Conservation (phyloP, 2,113 vertebrate genomes). For the Podarcis cretensis region DNA sequence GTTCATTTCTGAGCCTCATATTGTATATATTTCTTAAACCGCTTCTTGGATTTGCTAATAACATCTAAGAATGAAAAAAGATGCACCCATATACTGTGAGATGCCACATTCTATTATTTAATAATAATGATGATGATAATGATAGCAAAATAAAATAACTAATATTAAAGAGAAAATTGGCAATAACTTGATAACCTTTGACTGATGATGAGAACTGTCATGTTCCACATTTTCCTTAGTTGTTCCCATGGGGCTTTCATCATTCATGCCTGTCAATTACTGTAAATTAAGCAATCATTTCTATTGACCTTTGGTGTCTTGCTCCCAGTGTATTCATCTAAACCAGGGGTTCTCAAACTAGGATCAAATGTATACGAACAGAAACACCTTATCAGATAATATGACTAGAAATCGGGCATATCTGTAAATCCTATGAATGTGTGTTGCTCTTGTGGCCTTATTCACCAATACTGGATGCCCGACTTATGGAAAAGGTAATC, state of each 20-base stretch:
- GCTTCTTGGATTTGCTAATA: conserved; percentile 73
- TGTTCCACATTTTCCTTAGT: conserved; percentile 23
- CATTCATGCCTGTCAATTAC: conserved; percentile 1
- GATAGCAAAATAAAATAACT: conserved; percentile 48
- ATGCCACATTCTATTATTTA: conserved; percentile 50
- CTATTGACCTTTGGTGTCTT: conserved; percentile 20
- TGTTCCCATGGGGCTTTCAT: conserved; percentile 32
- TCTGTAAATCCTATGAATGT: background rate
- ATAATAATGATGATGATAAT: conserved; percentile 47
- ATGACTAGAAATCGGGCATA: background rate
- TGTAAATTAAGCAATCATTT: background rate
- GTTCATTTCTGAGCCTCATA: conserved; percentile 69
- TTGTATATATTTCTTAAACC: conserved; percentile 69
- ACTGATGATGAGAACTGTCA: conserved; percentile 33
- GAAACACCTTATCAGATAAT: background rate
- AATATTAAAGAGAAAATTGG: conserved; percentile 77
- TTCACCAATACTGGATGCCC: background rate
- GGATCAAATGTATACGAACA: background rate
- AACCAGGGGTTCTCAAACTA: conserved; percentile 28
- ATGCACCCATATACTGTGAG: conserved; percentile 49
- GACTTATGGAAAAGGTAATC: background rate
- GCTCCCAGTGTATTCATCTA: conserved; percentile 6
- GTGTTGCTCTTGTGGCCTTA: background rate
- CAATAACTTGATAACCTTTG: conserved; percentile 72
- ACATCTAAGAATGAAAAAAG: conserved; percentile 74